These are phyloP conservation scores for Huso huso DNA, from an alignment of 2,797 vertebrate genomes.

Conservation along the genomic window DNA sequence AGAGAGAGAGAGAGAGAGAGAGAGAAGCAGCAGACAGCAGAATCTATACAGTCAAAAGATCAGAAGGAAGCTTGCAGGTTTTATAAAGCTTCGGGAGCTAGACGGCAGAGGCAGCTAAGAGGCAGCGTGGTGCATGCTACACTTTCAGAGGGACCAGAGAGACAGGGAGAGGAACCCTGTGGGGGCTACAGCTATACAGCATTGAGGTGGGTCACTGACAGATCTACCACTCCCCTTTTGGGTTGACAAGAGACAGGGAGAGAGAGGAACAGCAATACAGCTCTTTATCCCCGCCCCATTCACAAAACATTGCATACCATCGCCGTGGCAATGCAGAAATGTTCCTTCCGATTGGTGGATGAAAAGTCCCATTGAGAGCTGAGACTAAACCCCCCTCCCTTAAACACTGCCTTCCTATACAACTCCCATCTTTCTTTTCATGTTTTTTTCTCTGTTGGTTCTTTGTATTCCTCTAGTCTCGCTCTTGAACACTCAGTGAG, in stretches of 20 bases:
- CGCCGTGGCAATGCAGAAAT: slow-evolving; percentile 63
- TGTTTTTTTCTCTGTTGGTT: slow-evolving; percentile 24
- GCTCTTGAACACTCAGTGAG: slow-evolving; percentile 44
- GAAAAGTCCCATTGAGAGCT: slow-evolving; percentile 65
- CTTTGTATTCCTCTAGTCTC: slow-evolving; percentile 43
- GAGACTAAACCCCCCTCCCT: slow-evolving; percentile 51
- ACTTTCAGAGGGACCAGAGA: slow-evolving; percentile 47
- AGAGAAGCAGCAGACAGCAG: slow-evolving; percentile 50
- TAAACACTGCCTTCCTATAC: slow-evolving; percentile 49
- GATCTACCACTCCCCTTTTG: slow-evolving; percentile 59
- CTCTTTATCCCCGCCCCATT: slow-evolving; percentile 50
- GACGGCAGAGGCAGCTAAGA: slow-evolving; percentile 35
- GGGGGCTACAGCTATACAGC: slow-evolving; percentile 54
- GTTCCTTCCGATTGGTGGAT: slow-evolving; percentile 56
- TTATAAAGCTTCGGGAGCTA: slow-evolving; percentile 34
- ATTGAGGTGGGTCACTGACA: slow-evolving; percentile 58
- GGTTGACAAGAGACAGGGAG: slow-evolving; percentile 37
- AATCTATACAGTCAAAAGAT: slow-evolving; percentile 57
- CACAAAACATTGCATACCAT: slow-evolving; percentile 66
- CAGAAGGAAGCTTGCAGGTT: slow-evolving; percentile 36
- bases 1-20: slow-evolving; percentile 32
- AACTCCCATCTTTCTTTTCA: slow-evolving; percentile 34
- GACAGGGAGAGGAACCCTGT: slow-evolving; percentile 45
- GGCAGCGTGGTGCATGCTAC: slow-evolving; percentile 43
- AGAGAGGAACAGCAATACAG: slow-evolving; percentile 46